phyloP scores from a whole-genome alignment of 2,888 invertebrate species.

The Bembecia ichneumoniformis region DNA sequence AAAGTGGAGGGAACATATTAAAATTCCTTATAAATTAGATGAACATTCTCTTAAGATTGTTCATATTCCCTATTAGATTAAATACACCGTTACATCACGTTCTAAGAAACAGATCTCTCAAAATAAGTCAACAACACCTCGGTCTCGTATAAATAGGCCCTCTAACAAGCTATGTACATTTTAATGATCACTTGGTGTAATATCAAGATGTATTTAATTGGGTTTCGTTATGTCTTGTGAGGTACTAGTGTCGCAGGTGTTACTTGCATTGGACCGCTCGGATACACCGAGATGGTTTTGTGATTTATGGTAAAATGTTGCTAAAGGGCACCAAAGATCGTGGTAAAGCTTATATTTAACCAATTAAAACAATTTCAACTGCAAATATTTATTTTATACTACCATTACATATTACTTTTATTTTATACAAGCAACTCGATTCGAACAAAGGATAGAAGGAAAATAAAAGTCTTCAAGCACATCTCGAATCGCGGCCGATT shows the following conservation, averaged over 20 bases:
- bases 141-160: conserved; percentile 30
- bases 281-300: background rate
- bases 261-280: conserved; percentile 23
- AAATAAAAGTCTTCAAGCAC: no score
- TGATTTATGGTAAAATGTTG: conserved; percentile 32
- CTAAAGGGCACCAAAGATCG: no score
- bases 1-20: background rate
- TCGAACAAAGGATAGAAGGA: no score
- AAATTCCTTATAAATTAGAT: background rate
- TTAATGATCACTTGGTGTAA: conserved; percentile 49
- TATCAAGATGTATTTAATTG: conserved; percentile 71
- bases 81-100: background rate
- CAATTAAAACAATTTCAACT: no score
- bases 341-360: no score
- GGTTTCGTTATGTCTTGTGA: conserved; percentile 40
- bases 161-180: conserved; percentile 45
- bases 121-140: conserved; percentile 28
- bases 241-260: conserved; percentile 47
- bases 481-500: no score
- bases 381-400: no score
- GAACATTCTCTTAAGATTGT: background rate
- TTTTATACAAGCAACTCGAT: no score
- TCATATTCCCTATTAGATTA: background rate
- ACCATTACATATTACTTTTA: no score
- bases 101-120: conserved; percentile 8